Conservation (phyloP, 2,888 invertebrate genomes). For the Aproaerema taeniolella region DNA sequence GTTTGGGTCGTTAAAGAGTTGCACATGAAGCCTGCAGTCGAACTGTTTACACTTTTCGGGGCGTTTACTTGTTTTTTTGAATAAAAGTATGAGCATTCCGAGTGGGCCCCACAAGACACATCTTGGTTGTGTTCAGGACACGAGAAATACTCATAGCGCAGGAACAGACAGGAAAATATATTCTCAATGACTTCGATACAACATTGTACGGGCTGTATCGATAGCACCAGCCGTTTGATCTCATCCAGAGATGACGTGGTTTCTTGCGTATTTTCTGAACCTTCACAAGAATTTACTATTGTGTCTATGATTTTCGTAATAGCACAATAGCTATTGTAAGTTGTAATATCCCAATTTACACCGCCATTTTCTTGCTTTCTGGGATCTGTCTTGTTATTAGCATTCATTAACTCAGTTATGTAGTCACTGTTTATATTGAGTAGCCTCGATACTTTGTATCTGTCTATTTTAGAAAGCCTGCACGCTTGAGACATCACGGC, state of each 20-base stretch:
- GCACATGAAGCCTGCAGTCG: conserved; percentile 74
- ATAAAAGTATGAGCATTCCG: conserved; percentile 70
- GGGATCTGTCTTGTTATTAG: conserved; percentile 38
- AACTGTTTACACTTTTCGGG: conserved; percentile 36
- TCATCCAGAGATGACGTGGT: conserved; percentile 62
- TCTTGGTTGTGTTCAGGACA: conserved; percentile 70
- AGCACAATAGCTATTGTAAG: conserved; percentile 71
- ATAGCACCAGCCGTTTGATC: conserved; percentile 62
- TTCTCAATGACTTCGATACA: conserved; percentile 83
- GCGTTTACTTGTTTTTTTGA: conserved; percentile 55
- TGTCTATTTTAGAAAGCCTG: conserved; percentile 64
- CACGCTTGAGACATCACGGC: conserved; percentile 73
- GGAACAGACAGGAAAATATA: conserved; percentile 83
- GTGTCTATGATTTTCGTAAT: conserved; percentile 69
- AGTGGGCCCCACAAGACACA: conserved; percentile 58
- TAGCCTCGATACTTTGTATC: conserved; percentile 68
- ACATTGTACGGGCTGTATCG: conserved; percentile 60
- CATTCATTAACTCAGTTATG: conserved; percentile 47
- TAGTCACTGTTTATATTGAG: conserved; percentile 65
- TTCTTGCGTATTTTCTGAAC: conserved; percentile 44
- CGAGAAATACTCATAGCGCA: conserved; percentile 79
- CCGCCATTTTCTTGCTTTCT: conserved; percentile 33
- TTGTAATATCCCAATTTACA: conserved; percentile 63
- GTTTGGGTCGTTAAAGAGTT: conserved; percentile 77
- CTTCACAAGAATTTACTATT: conserved; percentile 56